Base-by-base conservation (phyloP, 2,888 invertebrate genomes). In the Lasius platythorax region DNA sequence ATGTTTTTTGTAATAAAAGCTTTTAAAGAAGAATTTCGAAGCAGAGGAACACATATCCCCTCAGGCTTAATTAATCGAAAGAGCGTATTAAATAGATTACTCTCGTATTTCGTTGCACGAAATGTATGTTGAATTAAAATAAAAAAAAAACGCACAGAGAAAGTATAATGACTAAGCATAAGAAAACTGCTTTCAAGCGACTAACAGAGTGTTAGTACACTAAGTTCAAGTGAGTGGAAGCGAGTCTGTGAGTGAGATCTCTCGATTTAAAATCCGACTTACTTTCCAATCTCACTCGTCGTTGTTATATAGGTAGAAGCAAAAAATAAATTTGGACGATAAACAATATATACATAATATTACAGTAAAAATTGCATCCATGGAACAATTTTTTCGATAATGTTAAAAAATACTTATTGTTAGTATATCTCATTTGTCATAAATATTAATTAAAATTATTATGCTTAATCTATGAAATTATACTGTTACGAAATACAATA, bases 211-310 rank as follows among this genome's bases (percentile, higher is more conserved):
- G 37, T 37, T 50, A 46, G 18, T 66, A n/a, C 28, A 73, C 28
- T 15, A 64, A 64, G 37, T 23, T 50, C 18, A 53, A 37, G 67
- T 3, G 46, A 76, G 37, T 40, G 37, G 53, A 76, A 66, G 28
- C 37, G 50, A 50, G 66, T 28, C 53, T 23, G 50, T 30, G 40
- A 33, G 18, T 6, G 46, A 67, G 28, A 67, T 67, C 67, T 67
- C 53, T 67, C 11, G 37, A 75, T 37, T 76, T 67, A 37, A 67
- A 67, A 67, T 76, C 53, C 67, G 37, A 15, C 37, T 76, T 66
- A 37, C 33, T 76, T 76, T 67, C 67, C 53, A 76, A 53, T 66
- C 15, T 18, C 28, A 40, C 30, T 73, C 28, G 30, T 18, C 28
- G 61, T 40, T 73, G 12, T 58, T 58, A 12, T 28, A 9, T 28